phyloP scores from a whole-genome alignment of 2,888 invertebrate species.

The Tuta absoluta region DNA sequence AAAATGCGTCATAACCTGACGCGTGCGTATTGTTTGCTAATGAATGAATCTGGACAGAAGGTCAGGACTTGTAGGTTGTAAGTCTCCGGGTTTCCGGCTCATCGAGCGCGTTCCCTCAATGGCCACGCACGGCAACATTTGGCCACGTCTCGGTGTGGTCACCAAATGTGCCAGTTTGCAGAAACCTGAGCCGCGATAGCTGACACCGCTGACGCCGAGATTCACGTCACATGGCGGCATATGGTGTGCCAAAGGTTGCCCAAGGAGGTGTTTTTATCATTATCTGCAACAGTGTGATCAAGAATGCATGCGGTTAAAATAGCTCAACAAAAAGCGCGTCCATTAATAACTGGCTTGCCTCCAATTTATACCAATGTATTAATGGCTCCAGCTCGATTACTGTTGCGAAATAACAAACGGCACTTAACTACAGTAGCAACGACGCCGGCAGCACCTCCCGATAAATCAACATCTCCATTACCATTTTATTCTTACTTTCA shows the following conservation, averaged over 20 bases:
- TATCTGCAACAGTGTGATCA: conserved; percentile 50
- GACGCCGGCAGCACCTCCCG: conserved; percentile 51
- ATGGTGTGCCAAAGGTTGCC: conserved; percentile 72
- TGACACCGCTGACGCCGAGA: conserved; percentile 64
- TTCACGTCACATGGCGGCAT: conserved; percentile 68
- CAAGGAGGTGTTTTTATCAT: conserved; percentile 69
- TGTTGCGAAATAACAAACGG: conserved; percentile 65
- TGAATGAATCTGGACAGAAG: conserved; percentile 48
- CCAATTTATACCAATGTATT: conserved; percentile 65
- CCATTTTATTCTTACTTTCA: conserved; percentile 68
- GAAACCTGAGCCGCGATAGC: conserved; percentile 65
- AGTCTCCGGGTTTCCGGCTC: conserved; percentile 54
- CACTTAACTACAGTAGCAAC: conserved; percentile 68
- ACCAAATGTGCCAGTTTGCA: conserved; percentile 66
- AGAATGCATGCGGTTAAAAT: conserved; percentile 34
- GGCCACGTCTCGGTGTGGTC: conserved; percentile 61
- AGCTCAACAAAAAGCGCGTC: conserved; percentile 33
- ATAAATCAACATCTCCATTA: conserved; percentile 76
- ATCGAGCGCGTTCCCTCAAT: conserved; percentile 56
- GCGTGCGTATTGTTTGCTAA: conserved; percentile 9
- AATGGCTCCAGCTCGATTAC: conserved; percentile 48
- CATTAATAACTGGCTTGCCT: conserved; percentile 51
- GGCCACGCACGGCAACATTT: conserved; percentile 64
- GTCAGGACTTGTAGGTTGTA: conserved; percentile 45
- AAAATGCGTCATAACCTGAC: neutral